phyloP scores from a whole-genome alignment of 1,140 invertebrate genomes.

The Drosophila funebris region DNA sequence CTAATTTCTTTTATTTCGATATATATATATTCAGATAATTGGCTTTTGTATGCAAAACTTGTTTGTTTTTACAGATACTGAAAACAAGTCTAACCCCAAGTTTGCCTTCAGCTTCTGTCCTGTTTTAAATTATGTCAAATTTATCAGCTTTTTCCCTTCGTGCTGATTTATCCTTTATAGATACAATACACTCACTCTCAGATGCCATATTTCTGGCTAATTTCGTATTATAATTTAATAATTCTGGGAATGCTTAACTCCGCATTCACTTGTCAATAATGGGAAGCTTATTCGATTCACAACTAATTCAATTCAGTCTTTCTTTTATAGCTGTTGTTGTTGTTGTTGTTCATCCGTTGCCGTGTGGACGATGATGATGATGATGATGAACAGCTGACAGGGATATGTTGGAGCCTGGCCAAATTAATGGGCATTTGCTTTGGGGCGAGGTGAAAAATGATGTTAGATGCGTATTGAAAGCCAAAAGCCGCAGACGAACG shows the following conservation, averaged over 20 bases:
- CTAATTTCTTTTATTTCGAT: no score
- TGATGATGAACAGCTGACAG: background rate
- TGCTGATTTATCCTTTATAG: no score
- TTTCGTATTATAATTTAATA: background rate
- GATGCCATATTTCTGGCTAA: background rate
- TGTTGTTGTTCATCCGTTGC: background rate
- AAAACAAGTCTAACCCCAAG: no score
- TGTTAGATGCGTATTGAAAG: constrained; percentile 35
- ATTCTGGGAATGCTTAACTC: background rate
- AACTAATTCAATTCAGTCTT: background rate
- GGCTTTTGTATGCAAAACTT: no score
- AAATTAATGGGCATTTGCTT: constrained; percentile 45
- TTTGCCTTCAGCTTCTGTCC: no score
- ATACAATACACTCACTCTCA: no score
- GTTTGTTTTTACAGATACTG: no score
- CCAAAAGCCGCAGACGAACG: constrained; percentile 26
- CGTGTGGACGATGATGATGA: background rate
- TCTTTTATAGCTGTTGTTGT: background rate
- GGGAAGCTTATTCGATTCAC: background rate
- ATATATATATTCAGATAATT: no score
- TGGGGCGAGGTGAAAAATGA: constrained; percentile 57
- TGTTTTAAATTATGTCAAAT: no score
- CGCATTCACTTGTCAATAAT: background rate
- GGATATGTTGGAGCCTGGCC: background rate
- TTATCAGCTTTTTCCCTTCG: no score